Base-by-base conservation (phyloP, 2,888 invertebrate species). In the Sarcophaga caerulescens region DNA sequence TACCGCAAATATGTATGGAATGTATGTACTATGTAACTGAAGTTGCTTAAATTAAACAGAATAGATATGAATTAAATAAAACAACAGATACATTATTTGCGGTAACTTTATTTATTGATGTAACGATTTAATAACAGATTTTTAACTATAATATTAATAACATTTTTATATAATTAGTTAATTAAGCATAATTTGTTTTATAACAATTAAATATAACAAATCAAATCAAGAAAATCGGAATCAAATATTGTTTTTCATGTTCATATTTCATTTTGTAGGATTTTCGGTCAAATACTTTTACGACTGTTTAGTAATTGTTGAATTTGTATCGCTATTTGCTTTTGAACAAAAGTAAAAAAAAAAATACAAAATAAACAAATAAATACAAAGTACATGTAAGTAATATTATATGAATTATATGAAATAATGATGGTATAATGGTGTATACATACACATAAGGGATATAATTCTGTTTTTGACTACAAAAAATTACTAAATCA, bases 21-120 rank as follows among this genome's bases (percentile, higher is more conserved):
- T 35, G 35, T 10, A 35, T 35, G 35, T 35, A 77, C 6, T 44
- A 66, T 59, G 52, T 19, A 4, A 45, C 23, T 59, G 8, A 45
- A 44, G 17, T 57, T 57, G 45, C n/a, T 70, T 57, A 19, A 59
- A 12, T n/a, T 12, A 25, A 71, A 35, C 70, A n/a, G 57, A 25
- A 17, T 52, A 59, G 23, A 45, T 69, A 25, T 12, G 12, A 69
- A 75, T 63, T 78, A 70, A 88, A 91, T 92, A 90, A 91, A 91
- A 91, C 91, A 91, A 91, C 90, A 86, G 35, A 87, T 86, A 87
- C 83, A 83, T 86, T 74, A 91, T 90, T 91, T 92, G 91, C 90
- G 91, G 92, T 92, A 92, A 91, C 92, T 91, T 92, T 91, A 85
- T 81, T 85, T 85, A 81, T 85, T 83, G 25, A 87, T 62, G 81